Evolutionary conservation across 2,888 invertebrate species (phyloP), one percentile per base, ranked within the genome.

Genomic region (Diarsia rubi): DNA sequence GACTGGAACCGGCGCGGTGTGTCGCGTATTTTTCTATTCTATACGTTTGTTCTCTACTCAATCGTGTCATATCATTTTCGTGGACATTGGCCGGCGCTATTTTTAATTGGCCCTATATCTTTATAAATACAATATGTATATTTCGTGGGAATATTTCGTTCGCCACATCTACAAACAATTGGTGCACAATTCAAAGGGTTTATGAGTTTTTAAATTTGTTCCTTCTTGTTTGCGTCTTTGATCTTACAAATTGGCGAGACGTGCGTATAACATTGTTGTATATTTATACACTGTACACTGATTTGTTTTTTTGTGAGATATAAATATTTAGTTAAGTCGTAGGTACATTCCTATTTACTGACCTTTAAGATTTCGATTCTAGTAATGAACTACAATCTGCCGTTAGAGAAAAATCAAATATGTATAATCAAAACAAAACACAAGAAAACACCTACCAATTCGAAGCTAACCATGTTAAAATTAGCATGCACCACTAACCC

Each of bases 1-100:
- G 90, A 95, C 95, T 95, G 95, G 92, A 91, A 88, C 86, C 88
- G 86, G 83, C 91, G 90, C 89, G 78, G 84, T 90, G 91, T 93
- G 93, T 90, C 92, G 92, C 91, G 89, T 91, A 92, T 93, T 94
- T 94, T 95, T 94, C 93, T 94, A 91, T 92, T 92, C 91, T 90
- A 91, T 93, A 80, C 90, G 90, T 91, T 91, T 92, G 92, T 93
- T 93, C 92, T 92, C 89, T 86, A 85, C 88, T 89, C 91, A 92
- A 91, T 93, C 93, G 93, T 92, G 92, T 93, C 94, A 93, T 91
- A 92, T 84, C 65, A 81, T 92, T 91, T 91, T 89, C 88, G 91
- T 91, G 91, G 92, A 92, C 94, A 93, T 89, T 91, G 91, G 89
- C 88, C 87, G 60, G 91, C 80, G 91, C 94, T 95, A 95, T 94